Evolutionary conservation across 2,113 vertebrate genomes (phyloP).

Genomic region (Melanocharis versteri): DNA sequence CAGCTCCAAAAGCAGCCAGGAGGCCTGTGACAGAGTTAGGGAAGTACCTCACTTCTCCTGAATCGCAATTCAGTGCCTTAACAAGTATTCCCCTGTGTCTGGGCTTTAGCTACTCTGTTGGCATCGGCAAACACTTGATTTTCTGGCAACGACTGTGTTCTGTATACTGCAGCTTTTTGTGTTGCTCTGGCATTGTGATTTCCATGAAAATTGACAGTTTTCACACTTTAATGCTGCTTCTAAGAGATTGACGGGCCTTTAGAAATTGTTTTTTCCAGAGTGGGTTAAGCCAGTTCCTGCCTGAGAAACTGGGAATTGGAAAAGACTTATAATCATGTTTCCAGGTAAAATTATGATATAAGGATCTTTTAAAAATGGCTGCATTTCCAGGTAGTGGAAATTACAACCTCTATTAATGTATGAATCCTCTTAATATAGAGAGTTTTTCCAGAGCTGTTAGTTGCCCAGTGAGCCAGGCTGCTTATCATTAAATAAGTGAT

Average conservation of each 20-base stretch:
- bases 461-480: background rate
- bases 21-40: background rate
- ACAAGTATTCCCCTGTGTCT: constrained; percentile 23
- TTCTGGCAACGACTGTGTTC: background rate
- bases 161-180: constrained; percentile 29
- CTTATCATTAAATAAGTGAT: background rate
- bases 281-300: background rate
- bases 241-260: background rate
- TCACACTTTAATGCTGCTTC: constrained; percentile 1
- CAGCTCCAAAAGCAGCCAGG: background rate
- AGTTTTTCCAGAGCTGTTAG: background rate
- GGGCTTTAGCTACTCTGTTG: background rate
- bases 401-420: background rate
- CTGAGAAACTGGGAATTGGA: background rate
- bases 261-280: background rate
- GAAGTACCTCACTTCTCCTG: background rate
- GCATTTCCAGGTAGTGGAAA: background rate
- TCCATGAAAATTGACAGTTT: constrained; percentile 41
- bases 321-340: background rate
- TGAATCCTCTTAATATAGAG: background rate
- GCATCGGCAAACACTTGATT: constrained; percentile 36
- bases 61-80: background rate
- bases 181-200: background rate
- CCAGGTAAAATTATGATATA: background rate
- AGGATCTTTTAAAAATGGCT: background rate